Percentiles rank a stretch among this genome's conserved stretches.
phyloP scores from a whole-genome alignment of 2,888 invertebrate species.

The Junonia oenone region DNA sequence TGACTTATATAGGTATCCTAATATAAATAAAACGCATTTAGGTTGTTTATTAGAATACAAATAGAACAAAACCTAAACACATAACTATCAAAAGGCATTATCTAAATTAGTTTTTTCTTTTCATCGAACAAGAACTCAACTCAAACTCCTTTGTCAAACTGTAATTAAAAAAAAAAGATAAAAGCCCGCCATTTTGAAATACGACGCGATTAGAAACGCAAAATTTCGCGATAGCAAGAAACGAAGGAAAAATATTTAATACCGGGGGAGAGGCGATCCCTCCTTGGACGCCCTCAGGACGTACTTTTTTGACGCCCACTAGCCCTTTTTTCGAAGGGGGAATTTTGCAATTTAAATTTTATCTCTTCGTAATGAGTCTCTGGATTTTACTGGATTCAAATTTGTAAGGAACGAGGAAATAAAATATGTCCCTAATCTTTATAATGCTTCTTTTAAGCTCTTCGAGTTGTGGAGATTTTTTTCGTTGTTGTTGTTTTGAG shows the following conservation, averaged over 20 bases:
- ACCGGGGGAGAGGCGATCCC: constrained; percentile 37
- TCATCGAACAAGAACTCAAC: not conserved
- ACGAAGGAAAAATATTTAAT: constrained; percentile 56
- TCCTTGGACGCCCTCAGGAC: constrained; percentile 23
- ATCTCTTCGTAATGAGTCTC: constrained; percentile 64
- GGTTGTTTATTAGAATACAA: too few relatives aligned
- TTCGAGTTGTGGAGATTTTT: not conserved
- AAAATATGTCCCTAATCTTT: constrained; percentile 28
- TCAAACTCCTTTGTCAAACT: not conserved
- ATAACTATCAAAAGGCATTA: too few relatives aligned
- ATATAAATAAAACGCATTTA: too few relatives aligned
- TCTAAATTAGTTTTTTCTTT: not conserved
- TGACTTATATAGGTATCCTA: too few relatives aligned
- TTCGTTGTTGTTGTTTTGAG: not conserved
- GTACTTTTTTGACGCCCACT: constrained; percentile 70
- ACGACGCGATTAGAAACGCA: constrained; percentile 18
- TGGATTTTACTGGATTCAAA: constrained; percentile 41
- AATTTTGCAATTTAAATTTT: constrained; percentile 75
- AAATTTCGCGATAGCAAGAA: constrained; percentile 52
- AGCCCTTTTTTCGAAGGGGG: constrained; percentile 66
- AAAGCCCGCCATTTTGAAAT: constrained; percentile 19
- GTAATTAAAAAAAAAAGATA: constrained; percentile 9
- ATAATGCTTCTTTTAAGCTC: constrained; percentile 9
- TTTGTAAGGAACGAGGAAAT: constrained; percentile 30
- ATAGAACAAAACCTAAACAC: too few relatives aligned